Percentiles rank a stretch among this genome's conserved stretches.
Conservation (phyloP, 2,888 invertebrate genomes). For the Pristionchus mayeri region DNA sequence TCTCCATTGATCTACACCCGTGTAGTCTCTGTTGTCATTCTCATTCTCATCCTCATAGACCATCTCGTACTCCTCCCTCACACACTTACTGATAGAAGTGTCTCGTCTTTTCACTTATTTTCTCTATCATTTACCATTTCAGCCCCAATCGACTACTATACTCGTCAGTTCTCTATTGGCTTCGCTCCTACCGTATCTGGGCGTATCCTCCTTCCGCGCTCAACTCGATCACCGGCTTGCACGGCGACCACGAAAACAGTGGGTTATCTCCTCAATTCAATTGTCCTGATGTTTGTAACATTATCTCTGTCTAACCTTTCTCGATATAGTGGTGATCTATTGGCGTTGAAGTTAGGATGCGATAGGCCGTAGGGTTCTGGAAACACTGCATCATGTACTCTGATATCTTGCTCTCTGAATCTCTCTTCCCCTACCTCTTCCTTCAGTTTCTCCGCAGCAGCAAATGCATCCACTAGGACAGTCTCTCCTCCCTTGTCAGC, state of each 20-base stretch:
- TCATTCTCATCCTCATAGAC: background rate
- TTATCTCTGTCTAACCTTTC: slow-evolving; percentile 77
- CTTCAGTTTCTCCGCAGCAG: slow-evolving; percentile 80
- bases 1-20: background rate
- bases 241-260: slow-evolving; percentile 47
- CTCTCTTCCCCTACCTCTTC: background rate
- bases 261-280: slow-evolving; percentile 44
- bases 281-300: slow-evolving; percentile 1
- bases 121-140: background rate
- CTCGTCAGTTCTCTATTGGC: slow-evolving; percentile 24
- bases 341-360: slow-evolving; percentile 78
- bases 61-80: too few species aligned
- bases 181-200: slow-evolving; percentile 56
- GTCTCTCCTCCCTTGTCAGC: slow-evolving; percentile 85
- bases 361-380: slow-evolving; percentile 81
- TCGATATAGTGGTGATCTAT: slow-evolving; percentile 65
- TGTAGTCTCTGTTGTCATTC: slow-evolving; percentile 24
- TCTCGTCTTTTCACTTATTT: background rate
- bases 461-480: slow-evolving; percentile 85
- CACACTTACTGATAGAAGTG: too few species aligned
- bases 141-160: background rate
- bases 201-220: slow-evolving; percentile 55
- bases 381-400: background rate
- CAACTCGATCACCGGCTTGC: slow-evolving; percentile 59
- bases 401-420: background rate